Base-by-base conservation (phyloP, 2,888 invertebrate genomes). In the Strigamia maritima region DNA sequence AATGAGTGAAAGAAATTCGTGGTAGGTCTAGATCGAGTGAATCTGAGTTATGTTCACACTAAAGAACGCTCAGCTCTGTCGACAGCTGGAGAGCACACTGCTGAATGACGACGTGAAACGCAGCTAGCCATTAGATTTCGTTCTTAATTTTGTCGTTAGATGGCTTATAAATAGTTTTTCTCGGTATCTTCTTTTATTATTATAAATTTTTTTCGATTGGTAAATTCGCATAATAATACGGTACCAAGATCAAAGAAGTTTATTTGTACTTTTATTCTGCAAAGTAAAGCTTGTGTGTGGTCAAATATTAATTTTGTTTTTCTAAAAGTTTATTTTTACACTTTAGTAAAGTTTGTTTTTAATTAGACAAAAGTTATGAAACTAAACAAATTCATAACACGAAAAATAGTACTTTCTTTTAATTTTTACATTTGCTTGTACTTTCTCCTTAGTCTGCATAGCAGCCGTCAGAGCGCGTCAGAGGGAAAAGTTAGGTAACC, bases 71-170 rank as follows among this genome's bases (percentile, higher is more conserved):
- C 16, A 54, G 54, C n/a, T 54, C n/a, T 19, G 54, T 16, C 44
- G 14, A 44, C 12, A 16, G 44, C 16, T 44, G 12, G 44, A 19
- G 54, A 54, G 54, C 54, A 54, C 54, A 54, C 54, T 54, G 54
- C 54, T 54, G 54, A 19, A 54, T 54, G 54, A 54, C 54, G 54
- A 54, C 54, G 54, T 19, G 54, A 54, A 54, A 54, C 54, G 19
- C n/a, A 54, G 54, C 16, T 54, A 54, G 54, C 22, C 54, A 54
- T 54, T 54, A 54, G 54, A 54, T 54, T 54, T 54, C 19, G 22
- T 54, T 54, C n/a, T 8, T 19, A 54, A 4, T 54, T 54, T 54
- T 19, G 54, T 19, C 54, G 54, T 54, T 54, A 54, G 54, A 54
- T 54, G 54, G 54, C 19, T 19, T 19, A 22, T 6, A n/a, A n/a